Evolutionary conservation across 2,113 vertebrate species (phyloP), one percentile per base, ranked within the genome.

Genomic region (Myrmophylax atrothorax): DNA sequence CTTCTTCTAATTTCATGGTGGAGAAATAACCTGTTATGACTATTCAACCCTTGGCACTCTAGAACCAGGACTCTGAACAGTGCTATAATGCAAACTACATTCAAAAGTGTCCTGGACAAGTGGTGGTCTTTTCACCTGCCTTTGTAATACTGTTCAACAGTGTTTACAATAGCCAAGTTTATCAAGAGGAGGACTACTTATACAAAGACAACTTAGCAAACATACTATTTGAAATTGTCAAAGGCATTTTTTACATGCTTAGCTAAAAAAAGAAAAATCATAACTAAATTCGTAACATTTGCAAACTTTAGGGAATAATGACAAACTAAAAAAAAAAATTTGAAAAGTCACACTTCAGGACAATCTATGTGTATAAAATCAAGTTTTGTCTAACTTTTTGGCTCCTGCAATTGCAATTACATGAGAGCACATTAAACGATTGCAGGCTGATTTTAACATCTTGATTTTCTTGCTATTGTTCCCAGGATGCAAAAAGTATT

Each of bases 381-480:
- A 69, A 17, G 2, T 73, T 93, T 60, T 84, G 22, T 10, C 25
- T 11, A n/a, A 26, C 10, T 31, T 84, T 67, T 35, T 70, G 37
- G 29, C 42, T 94, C 66, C 82, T 56, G n/a, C 23, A 70, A 90
- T 44, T 79, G 20, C 53, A 91, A 83, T 37, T 31, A 87, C 47
- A 29, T 14, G 55, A n/a, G 14, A 78, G 28, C 87, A 76, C n/a
- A 89, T 73, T 64, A 64, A 84, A 63, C 53, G 18, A 90, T 3
- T 67, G 44, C 37, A 87, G 69, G 47, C 11, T 67, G 25, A 92
- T 91, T 77, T 74, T 89, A 81, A 53, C 22, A 77, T n/a, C 64
- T 94, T 89, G 47, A 88, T 84, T 94, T 95, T 92, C 86, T 59
- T 31, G 3, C 86, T 91, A 44, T 73, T 96, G 22, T 87, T 87